Evolutionary conservation across 2,797 vertebrate genomes (phyloP), one percentile per base, ranked within the genome.

Genomic region (Nyctibius grandis): DNA sequence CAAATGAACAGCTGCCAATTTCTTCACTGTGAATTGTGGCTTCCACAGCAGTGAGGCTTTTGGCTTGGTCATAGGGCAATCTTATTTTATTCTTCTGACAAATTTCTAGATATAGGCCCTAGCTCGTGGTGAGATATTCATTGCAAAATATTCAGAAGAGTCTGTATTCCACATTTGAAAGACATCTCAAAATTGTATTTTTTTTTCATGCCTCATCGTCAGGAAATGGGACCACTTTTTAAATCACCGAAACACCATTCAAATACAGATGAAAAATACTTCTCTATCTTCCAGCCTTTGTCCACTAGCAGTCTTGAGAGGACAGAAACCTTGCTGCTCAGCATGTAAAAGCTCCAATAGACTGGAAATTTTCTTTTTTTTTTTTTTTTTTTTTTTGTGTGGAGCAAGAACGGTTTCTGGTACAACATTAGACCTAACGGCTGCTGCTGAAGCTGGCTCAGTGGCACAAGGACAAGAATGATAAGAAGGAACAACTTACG

Each of bases 131-230:
- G 15, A 68, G 10, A 16, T 34, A n/a, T 5, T 4, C 7, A 34
- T 5, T 23, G 50, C 7, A 65, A 69, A 81, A 33, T 36, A 5
- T n/a, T 70, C 21, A 2, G 5, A 31, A 40, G 21, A 34, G 3
- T 12, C 28, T 76, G 1, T 31, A 40, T 47, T 86, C 3, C 11
- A 25, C 2, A 9, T 45, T 34, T 59, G 6, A 78, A 72, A 42
- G 4, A 23, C 3, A 25, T 15, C 5, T 21, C 9, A 48, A 33
- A 18, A 44, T 63, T 1, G 0, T 29, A 0, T 15, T 12, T 22
- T 2, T 36, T 28, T 12, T 19, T 38, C 12, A 36, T n/a, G 5
- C 4, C 11, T 69, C 0, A 2, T 33, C 34, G 11, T 19, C 18
- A 69, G 50, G 22, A 65, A 57, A 29, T 5, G 0, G 11, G 64